Percentiles rank a stretch among this genome's conserved stretches.
phyloP scores from a whole-genome alignment of 2,113 vertebrate species.

The Microtus pennsylvanicus region DNA sequence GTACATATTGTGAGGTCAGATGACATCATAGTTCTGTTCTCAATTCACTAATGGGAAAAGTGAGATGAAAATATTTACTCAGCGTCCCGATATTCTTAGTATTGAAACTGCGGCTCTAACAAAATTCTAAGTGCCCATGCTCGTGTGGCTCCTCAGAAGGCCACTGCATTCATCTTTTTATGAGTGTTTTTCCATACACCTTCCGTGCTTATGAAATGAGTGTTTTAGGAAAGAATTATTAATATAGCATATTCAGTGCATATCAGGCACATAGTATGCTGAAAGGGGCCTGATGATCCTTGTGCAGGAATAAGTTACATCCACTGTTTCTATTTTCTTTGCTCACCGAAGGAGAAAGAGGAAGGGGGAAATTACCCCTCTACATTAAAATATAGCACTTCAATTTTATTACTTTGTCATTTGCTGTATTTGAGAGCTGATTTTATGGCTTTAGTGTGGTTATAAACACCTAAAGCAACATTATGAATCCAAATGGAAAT shows the following conservation, averaged over 20 bases:
- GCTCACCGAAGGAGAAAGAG: not conserved
- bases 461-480: slow-evolving; percentile 27
- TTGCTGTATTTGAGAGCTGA: not conserved
- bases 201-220: not conserved
- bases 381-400: slow-evolving; percentile 15
- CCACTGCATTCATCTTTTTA: not conserved
- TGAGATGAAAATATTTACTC: not conserved
- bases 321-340: not conserved
- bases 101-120: not conserved
- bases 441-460: slow-evolving; percentile 30
- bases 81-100: not conserved
- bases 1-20: not conserved
- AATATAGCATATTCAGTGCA: not conserved
- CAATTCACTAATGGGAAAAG: slow-evolving; percentile 42
- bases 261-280: not conserved
- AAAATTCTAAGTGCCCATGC: not conserved
- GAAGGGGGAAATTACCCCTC: not conserved
- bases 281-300: not conserved
- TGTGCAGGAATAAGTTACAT: not conserved
- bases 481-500: slow-evolving; percentile 10
- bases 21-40: not conserved
- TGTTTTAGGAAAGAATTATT: not conserved
- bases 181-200: not conserved
- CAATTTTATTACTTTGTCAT: slow-evolving; percentile 23
- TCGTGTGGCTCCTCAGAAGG: not conserved